These are phyloP conservation scores for Peromyscus maniculatus DNA, from an alignment of 2,113 vertebrate species.

Conservation along the genomic window DNA sequence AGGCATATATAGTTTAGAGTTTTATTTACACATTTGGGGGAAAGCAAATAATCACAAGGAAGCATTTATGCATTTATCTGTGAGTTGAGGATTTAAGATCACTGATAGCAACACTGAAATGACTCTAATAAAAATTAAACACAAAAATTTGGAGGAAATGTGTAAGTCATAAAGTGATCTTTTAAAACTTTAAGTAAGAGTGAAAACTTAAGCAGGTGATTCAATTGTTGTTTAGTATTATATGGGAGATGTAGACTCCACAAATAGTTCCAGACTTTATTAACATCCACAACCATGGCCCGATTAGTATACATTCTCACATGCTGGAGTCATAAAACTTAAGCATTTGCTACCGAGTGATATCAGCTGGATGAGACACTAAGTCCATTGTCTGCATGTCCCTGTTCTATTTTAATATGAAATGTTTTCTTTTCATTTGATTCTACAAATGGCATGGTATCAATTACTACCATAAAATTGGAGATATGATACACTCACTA, in stretches of 20 bases:
- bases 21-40: background rate
- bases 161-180: constrained; percentile 29
- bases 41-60: constrained; percentile 9
- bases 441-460: constrained; percentile 82
- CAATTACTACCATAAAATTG: constrained; percentile 76
- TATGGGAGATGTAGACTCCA: constrained; percentile 61
- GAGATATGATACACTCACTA: constrained; percentile 82
- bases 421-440: constrained; percentile 84
- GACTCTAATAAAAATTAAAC: constrained; percentile 16
- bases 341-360: constrained; percentile 69
- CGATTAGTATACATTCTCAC: constrained; percentile 69
- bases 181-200: constrained; percentile 1
- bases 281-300: constrained; percentile 30
- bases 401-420: constrained; percentile 80
- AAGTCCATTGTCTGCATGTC: constrained; percentile 65
- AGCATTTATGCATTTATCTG: background rate
- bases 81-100: background rate
- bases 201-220: constrained; percentile 69
- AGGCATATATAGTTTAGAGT: background rate
- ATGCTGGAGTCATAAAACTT: constrained; percentile 66
- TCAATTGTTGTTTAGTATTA: constrained; percentile 61
- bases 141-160: background rate
- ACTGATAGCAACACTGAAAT: background rate
- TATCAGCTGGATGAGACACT: constrained; percentile 71
- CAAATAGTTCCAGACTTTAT: constrained; percentile 74